phyloP scores from a whole-genome alignment of 2,797 vertebrate species.

The Emys orbicularis region DNA sequence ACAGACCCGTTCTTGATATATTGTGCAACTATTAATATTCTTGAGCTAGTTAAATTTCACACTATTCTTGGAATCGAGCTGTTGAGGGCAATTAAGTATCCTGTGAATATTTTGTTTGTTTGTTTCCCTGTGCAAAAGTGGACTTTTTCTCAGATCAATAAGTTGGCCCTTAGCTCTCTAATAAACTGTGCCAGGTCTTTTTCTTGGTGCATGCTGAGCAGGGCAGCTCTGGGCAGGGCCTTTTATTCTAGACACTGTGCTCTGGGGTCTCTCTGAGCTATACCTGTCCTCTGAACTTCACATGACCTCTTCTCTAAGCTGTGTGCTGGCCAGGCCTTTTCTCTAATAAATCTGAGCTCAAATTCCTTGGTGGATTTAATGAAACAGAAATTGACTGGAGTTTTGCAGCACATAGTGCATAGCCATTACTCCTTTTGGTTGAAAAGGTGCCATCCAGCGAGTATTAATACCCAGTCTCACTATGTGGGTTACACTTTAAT shows the following conservation, averaged over 20 bases:
- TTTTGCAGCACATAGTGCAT: not conserved
- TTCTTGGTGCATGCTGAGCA: not conserved
- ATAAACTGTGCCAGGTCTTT: not conserved
- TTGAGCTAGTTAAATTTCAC: constrained; percentile 52
- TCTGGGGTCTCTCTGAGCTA: not conserved
- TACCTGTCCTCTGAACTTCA: not conserved
- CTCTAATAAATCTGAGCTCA: not conserved
- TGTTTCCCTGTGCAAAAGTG: not conserved
- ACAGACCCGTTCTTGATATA: constrained; percentile 19
- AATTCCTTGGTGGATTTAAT: not conserved
- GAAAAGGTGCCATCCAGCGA: not conserved
- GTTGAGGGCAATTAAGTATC: not conserved
- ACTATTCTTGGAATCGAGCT: not conserved
- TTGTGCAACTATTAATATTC: constrained; percentile 23
- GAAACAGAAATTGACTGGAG: not conserved
- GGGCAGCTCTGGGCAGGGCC: rapidly evolving
- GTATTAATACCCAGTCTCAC: not conserved
- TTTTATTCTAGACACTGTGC: not conserved
- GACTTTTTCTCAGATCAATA: not conserved
- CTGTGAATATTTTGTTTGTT: not conserved
- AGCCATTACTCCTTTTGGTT: not conserved
- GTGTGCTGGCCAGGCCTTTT: not conserved
- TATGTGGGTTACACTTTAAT: not conserved
- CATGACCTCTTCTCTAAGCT: not conserved
- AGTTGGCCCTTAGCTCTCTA: not conserved